Evolutionary conservation across 1,140 invertebrate genomes (phyloP).

Genomic region (Bathynomus jamesi): DNA sequence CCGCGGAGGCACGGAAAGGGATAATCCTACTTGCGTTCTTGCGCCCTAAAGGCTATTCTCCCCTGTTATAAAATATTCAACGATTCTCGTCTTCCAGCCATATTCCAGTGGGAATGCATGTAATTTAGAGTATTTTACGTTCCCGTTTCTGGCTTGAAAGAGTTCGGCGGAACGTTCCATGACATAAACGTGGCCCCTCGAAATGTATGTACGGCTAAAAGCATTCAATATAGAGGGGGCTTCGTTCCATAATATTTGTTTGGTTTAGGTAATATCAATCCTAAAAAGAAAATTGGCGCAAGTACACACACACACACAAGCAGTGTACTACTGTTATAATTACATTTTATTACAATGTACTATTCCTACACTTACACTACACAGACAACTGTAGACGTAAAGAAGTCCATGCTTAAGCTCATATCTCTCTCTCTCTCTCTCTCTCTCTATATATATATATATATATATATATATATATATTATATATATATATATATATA

Average conservation of each 20-base stretch:
- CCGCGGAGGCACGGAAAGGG: neutral
- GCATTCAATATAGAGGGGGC: neutral
- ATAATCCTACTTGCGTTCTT: neutral
- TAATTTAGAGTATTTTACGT: neutral
- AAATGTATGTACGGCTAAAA: neutral
- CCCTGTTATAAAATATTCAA: neutral
- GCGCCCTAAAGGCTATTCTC: neutral
- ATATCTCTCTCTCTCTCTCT: neutral
- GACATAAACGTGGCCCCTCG: neutral
- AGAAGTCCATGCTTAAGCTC: neutral
- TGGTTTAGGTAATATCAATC: neutral
- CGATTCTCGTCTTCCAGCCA: neutral
- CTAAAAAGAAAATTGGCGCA: neutral
- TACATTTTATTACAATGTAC: too few relatives aligned
- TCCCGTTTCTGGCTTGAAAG: neutral
- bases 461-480: conserved; percentile 11
- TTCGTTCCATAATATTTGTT: neutral
- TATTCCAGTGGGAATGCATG: neutral
- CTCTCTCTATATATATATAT: conserved; percentile 5
- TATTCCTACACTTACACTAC: too few relatives aligned
- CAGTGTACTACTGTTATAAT: neutral
- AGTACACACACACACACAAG: neutral
- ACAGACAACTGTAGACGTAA: neutral
- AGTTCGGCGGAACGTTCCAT: neutral
- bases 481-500: conserved; percentile 9